Base-by-base conservation (phyloP, 2,888 invertebrate genomes). In the Lagria hirta region DNA sequence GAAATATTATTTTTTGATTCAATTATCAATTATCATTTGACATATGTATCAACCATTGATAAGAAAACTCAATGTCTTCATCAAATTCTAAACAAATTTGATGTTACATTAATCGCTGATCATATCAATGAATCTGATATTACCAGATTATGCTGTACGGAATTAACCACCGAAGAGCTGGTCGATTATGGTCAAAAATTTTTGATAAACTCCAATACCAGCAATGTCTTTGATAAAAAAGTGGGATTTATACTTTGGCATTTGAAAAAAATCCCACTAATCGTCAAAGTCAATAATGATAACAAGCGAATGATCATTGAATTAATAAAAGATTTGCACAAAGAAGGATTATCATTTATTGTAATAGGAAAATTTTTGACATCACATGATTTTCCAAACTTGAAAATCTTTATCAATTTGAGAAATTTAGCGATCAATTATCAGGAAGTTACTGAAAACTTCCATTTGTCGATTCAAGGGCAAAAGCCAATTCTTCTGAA, bases 381-480 rank as follows among this genome's bases (percentile, higher is more conserved):
- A n/a, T 6, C 14, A 13, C 6, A 12, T 10, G 6, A 14, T 1
- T n/a, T n/a, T n/a, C n/a, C 16, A 4, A 7, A 7, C 8, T 11
- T n/a, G 3, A 21, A 29, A 14, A 5, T 38, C 12, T 30, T 38
- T 3, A 23, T n/a, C 15, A 30, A 21, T 23, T 22, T 38, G 3
- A 8, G 12, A 7, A 30, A 38, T 21, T n/a, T 38, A 8, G 15
- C 22, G 10, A 8, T 5, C 8, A 28, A 10, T n/a, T 37, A 23
- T 23, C 3, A 29, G 3, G 11, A 22, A n/a, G 6, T 23, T 4
- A 16, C 6, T 8, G 3, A 22, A 15, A 11, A 14, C 3, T 30
- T 30, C 12, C 29, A 10, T n/a, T 16, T 38, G 1, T 38, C 38
- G 7, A 38, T 38, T 11, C 38, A 38, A 38, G 38, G 29, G 12